These are phyloP conservation scores for Ennomos quercinarius DNA, from an alignment of 2,888 invertebrate species.

Conservation along the genomic window DNA sequence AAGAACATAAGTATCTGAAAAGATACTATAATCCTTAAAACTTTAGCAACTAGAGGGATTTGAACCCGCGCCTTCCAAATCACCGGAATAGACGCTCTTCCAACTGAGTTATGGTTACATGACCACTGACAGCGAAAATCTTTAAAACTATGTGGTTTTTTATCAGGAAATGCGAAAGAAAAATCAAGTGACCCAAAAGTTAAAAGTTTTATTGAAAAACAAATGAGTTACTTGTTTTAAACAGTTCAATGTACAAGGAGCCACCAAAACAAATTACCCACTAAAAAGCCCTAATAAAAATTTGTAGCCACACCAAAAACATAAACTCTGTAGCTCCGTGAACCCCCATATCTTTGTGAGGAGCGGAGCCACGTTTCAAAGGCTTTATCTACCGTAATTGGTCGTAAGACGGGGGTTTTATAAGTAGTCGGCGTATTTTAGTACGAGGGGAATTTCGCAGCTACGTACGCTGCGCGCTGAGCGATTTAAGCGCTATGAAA, in stretches of 20 bases:
- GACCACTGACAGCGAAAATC: too few relatives aligned
- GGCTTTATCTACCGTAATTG: constrained; percentile 76
- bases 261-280: constrained; percentile 5
- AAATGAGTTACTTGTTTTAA: too few relatives aligned
- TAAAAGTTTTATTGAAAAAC: too few relatives aligned
- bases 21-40: too few relatives aligned
- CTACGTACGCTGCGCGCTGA: constrained; percentile 1
- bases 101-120: too few relatives aligned
- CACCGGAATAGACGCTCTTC: too few relatives aligned
- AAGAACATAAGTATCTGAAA: background rate
- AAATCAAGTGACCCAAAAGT: background rate
- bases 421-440: constrained; percentile 57
- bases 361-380: constrained; percentile 60
- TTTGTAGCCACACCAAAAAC: constrained; percentile 49
- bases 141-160: too few relatives aligned
- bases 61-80: too few relatives aligned
- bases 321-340: constrained; percentile 51
- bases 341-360: constrained; percentile 47
- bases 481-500: constrained; percentile 1
- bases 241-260: too few relatives aligned
- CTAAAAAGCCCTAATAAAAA: constrained; percentile 41
- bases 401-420: constrained; percentile 72
- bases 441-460: constrained; percentile 28
- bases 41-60: too few relatives aligned
- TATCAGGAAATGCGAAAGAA: too few relatives aligned